Base-by-base conservation (phyloP, 2,797 vertebrate species). In the Myotis pilosus region DNA sequence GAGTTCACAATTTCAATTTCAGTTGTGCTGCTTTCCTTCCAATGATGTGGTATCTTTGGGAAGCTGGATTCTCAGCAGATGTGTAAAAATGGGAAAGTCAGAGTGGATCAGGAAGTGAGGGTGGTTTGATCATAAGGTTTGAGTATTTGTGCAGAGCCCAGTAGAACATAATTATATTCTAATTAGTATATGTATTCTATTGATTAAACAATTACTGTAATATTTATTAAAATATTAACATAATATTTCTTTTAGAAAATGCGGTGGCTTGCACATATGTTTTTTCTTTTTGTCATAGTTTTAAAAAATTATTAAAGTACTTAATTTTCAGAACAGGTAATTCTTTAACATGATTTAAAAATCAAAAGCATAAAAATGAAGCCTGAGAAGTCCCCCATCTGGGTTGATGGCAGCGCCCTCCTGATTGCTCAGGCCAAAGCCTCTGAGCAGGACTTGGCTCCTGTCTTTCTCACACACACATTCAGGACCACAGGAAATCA, bases 321-420 rank as follows among this genome's bases (percentile, higher is more conserved):
- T 33, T 49, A 55, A 28, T 81, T 87, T 75, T 75, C 64, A 75
- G 28, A 33, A 33, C 47, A 75, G 60, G 20, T 47, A 53, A 2
- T 51, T 91, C 44, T 75, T 92, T 71, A 72, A 74, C 66, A 28
- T 72, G 53, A 81, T 74, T 81, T 55, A 92, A 33, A 92, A 62
- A 44, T n/a, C 83, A 53, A 72, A 80, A 15, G 51, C n/a, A 8
- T 80, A 33, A 62, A 38, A 51, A 72, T 57, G 53, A 53, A 64
- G 33, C 17, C 25, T 57, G 22, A 90, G 80, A 72, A 33, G 68
- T 71, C 25, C 64, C 6, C 33, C 25, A 8, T 47, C 53, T 51
- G 49, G 15, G 75, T 6, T 60, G 74, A 62, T 60, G 51, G 64
- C 44, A 25, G 8, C 51, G 51, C 33, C 33, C 68, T 28, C 20